Base-by-base conservation (phyloP, 1,140 invertebrate genomes). In the Cherax destructor region DNA sequence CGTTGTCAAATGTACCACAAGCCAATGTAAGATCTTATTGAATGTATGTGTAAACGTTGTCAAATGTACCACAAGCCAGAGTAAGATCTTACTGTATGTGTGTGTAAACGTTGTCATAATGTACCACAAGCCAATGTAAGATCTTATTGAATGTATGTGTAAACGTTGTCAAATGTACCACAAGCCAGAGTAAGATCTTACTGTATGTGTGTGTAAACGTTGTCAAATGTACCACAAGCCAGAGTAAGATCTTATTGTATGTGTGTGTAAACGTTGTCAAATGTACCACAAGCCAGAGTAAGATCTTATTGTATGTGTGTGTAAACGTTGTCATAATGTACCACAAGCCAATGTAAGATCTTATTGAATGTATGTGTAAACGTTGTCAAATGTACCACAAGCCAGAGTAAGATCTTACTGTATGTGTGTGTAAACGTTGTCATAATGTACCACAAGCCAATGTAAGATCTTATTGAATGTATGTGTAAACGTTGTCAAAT, bases 341-440 rank as follows among this genome's bases (percentile, higher is more conserved):
- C n/a, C n/a, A n/a, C n/a, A n/a, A n/a, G n/a, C n/a, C n/a, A n/a
- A n/a, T n/a, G n/a, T n/a, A 0, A 97, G 98, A 93, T 97, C 97
- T 18, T 98, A 98, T 94, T 98, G 98, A 94, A 97, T 98, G 94
- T 97, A 95, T 98, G 3, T 99, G 98, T 93, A 96, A 97, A 18
- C 96, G 96, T 69, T 98, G 98, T 94, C 98, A 99, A 97, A 97
- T 72, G 97, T 98, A 86, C 98, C 98, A 1, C 96, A 96, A 94
- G 96, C 96, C 41, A 96, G 97, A 93, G 97, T 88, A 65, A 80
- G 49, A 11, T 65, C 11, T 65, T 16, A 9, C 0, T 56, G 11
- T 56, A 56, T 56, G 5, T 65, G n/a, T n/a, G 10, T 56, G 6
- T 0, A 13, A 56, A 7, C 52, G 3, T 56, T 13, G 52, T 7